These are phyloP conservation scores for Nemotelus pantherinus DNA, from an alignment of 2,888 invertebrate species.

Conservation along the genomic window DNA sequence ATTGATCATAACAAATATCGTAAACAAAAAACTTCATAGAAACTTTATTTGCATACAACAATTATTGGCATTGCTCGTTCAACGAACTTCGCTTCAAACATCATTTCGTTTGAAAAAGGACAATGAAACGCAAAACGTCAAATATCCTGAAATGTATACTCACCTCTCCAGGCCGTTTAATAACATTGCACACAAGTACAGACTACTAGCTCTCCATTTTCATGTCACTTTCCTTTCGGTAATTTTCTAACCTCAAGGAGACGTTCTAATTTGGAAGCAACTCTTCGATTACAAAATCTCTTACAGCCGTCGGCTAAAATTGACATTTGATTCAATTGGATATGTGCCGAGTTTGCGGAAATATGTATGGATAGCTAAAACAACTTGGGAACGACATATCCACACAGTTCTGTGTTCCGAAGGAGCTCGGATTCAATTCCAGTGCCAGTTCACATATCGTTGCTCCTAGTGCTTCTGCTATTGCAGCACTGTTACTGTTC, in stretches of 20 bases:
- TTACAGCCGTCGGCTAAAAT: conserved; percentile 50
- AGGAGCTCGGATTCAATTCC: background rate
- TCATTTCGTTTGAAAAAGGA: background rate
- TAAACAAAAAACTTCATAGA: no score
- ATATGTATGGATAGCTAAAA: conserved; percentile 19
- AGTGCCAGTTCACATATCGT: background rate
- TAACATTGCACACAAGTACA: conserved; percentile 6
- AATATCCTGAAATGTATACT: conserved; percentile 20
- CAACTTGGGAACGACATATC: conserved; percentile 7
- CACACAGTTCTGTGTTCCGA: background rate
- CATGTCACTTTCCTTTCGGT: conserved; percentile 8
- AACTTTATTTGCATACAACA: no score
- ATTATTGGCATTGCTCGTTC: no score
- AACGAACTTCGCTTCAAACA: no score
- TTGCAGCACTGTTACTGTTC: background rate
- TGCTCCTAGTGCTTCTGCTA: background rate
- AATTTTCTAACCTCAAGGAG: conserved; percentile 16
- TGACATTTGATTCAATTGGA: conserved; percentile 56
- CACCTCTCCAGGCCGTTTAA: background rate
- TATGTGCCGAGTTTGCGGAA: conserved; percentile 46
- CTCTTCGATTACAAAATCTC: conserved; percentile 37
- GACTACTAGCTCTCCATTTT: background rate
- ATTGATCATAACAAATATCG: no score
- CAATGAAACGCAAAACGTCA: background rate
- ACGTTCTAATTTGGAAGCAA: conserved; percentile 24